A percentile compares a stretch with the other conserved stretches of the same genome.
Evolutionary conservation across 1,140 invertebrate species (phyloP).

Genomic region (Pseudomyrmex sp.): DNA sequence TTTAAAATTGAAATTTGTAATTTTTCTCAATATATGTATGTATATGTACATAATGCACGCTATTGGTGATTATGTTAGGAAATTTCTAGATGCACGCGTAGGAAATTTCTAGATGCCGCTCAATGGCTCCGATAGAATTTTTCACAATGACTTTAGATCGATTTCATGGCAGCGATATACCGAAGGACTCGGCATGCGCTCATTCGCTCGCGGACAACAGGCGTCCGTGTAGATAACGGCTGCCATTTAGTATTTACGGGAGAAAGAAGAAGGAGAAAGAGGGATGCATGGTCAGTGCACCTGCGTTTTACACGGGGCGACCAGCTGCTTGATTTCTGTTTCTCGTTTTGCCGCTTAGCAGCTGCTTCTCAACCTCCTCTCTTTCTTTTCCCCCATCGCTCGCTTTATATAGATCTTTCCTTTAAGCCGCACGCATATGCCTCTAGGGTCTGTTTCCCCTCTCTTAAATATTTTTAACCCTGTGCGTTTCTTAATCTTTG

Average conservation of each 20-base stretch:
- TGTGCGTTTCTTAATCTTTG: slow-evolving; percentile 18
- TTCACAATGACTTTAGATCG: slow-evolving; percentile 29
- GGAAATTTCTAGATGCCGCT: slow-evolving; percentile 33
- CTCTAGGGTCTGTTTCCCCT: slow-evolving; percentile 4
- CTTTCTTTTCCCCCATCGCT: slow-evolving; percentile 67
- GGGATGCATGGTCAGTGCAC: slow-evolving; percentile 69
- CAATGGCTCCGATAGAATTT: slow-evolving; percentile 7
- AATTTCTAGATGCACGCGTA: slow-evolving; percentile 36
- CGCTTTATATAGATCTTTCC: slow-evolving; percentile 13
- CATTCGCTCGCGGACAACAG: slow-evolving; percentile 32
- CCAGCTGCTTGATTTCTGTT: slow-evolving; percentile 73
- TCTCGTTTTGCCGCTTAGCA: slow-evolving; percentile 81
- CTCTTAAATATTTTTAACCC: slow-evolving; percentile 39
- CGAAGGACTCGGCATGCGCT: slow-evolving; percentile 18
- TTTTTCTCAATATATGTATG: not conserved
- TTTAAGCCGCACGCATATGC: slow-evolving; percentile 27
- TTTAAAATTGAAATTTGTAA: not conserved
- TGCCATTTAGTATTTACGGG: slow-evolving; percentile 58
- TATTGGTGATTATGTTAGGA: too few species aligned
- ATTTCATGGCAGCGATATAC: slow-evolving; percentile 26
- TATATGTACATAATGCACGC: not conserved
- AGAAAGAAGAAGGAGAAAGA: slow-evolving; percentile 58
- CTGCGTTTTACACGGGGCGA: slow-evolving; percentile 73
- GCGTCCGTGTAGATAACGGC: slow-evolving; percentile 51
- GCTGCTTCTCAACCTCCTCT: slow-evolving; percentile 76